Base-by-base conservation (phyloP, 2,113 vertebrate species). In the Istiophorus platypterus region DNA sequence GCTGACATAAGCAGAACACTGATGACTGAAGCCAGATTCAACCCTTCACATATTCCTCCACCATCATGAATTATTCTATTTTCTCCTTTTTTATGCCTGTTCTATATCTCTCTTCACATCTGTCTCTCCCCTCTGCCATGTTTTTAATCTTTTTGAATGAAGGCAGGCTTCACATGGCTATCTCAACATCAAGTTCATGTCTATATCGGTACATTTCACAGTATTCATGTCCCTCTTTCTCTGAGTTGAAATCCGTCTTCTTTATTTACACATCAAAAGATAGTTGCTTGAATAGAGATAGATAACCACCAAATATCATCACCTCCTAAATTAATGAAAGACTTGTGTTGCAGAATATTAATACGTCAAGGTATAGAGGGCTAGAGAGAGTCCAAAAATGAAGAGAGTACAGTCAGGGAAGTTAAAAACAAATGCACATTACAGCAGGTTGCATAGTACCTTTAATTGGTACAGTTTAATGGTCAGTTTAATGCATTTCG, bases 61-160 rank as follows among this genome's bases (percentile, higher is more conserved):
- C 78, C 7, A 2, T 58, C 77, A 82, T 85, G 64, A 92, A 88
- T 88, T 82, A 91, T 92, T 91, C 89, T 31, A 66, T 84, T 84
- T 80, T 85, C 68, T 76, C 64, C 24, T 63, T 68, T 39, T 62
- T 17, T 5, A 0, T 14, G 13, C 66, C 52, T 39, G 67, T 39
- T 73, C 58, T 79, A 6, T 80, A 51, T 89, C 88, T 56, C 76
- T 51, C 7, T 13, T 31, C 15, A 0, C 71, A 74, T 81, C 73
- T 67, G 8, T 41, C 41, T 63, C 68, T 70, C 65, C 51, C 74
- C 52, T 29, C 52, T 34, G 59, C 58, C 47, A 9, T 39, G 51
- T 51, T 73, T 76, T 84, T 76, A 54, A 65, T 90, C 78, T 77
- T 51, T 57, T 1, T 31, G 39, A 75, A 75, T 66, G 51, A 67